These are phyloP conservation scores for Sardina pilchardus DNA, from an alignment of 2,113 vertebrate genomes.

Conservation along the genomic window DNA sequence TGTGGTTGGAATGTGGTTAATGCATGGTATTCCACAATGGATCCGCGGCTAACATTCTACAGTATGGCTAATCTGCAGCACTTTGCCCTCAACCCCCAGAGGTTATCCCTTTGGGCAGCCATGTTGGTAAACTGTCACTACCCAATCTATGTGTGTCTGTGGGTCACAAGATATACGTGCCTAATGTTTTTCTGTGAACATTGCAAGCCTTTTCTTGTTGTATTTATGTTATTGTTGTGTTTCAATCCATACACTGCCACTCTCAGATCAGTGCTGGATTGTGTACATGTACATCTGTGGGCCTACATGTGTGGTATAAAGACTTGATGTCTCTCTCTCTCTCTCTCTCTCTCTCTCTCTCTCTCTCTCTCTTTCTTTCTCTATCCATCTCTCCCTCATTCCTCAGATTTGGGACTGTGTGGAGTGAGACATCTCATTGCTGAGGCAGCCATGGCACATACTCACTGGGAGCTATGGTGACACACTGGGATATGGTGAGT, in stretches of 20 bases:
- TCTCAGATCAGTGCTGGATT: background rate
- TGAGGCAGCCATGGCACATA: conserved; percentile 56
- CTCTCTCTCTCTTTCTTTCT: background rate
- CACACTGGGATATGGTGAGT: conserved; percentile 61
- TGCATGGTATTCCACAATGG: background rate
- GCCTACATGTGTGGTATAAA: background rate
- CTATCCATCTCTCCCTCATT: background rate
- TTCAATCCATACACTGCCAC: background rate
- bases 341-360: background rate
- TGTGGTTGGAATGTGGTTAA: background rate
- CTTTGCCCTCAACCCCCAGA: background rate
- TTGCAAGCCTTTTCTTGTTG: background rate
- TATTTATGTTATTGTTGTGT: background rate
- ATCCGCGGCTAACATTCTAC: background rate
- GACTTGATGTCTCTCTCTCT: background rate
- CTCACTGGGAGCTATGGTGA: conserved; percentile 58
- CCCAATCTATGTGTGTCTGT: background rate
- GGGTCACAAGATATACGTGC: background rate
- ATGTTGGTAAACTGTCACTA: conserved; percentile 1
- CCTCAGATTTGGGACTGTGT: conserved; percentile 43
- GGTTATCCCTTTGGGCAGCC: background rate
- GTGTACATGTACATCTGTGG: background rate
- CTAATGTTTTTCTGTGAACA: too few relatives aligned
- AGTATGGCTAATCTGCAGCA: background rate
- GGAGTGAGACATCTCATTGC: conserved; percentile 41